phyloP scores from a whole-genome alignment of 2,888 invertebrate species.

The Conomelus anceps region DNA sequence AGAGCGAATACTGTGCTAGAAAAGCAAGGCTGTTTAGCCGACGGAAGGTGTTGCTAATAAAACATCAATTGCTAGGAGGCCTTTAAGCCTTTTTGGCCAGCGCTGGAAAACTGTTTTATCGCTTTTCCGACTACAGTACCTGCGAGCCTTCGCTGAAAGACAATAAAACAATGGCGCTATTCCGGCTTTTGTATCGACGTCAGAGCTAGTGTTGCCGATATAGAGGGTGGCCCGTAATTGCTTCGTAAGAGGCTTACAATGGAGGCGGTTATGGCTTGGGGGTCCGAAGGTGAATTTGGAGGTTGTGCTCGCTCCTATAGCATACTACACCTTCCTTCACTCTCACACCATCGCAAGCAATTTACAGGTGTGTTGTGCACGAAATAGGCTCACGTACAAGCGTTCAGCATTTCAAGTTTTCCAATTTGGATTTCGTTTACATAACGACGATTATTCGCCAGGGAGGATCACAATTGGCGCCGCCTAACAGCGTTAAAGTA shows the following conservation, averaged over 20 bases:
- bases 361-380: neutral
- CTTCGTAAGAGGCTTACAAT: neutral
- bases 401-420: neutral
- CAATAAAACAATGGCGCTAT: neutral
- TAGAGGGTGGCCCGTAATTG: neutral
- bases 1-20: too few species aligned
- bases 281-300: neutral
- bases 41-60: neutral
- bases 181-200: neutral
- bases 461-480: too few species aligned
- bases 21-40: neutral
- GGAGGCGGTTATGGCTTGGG: neutral
- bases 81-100: neutral
- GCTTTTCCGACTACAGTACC: neutral
- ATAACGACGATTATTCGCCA: neutral
- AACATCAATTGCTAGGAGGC: neutral
- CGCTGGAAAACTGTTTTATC: neutral
- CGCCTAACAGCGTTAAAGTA: neutral
- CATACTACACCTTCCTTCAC: neutral
- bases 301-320: too few species aligned
- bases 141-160: neutral
- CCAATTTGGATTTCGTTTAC: neutral
- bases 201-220: neutral
- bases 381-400: neutral
- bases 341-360: neutral